Conservation (phyloP, 2,888 invertebrate species). For the Hydriomena furcata region DNA sequence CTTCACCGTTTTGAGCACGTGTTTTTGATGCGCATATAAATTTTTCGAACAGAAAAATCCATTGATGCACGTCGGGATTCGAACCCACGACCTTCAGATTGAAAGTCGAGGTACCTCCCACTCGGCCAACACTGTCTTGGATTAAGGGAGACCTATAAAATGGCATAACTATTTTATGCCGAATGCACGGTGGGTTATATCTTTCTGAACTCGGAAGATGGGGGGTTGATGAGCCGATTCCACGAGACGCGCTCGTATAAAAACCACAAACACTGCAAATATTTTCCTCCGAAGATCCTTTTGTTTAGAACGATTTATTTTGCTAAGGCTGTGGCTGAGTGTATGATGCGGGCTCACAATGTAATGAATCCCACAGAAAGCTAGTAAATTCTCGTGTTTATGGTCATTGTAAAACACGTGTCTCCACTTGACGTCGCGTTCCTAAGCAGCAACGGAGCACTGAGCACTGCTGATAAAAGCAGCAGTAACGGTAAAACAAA, state of each 20-base stretch:
- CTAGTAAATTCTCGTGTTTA: slow-evolving; percentile 45
- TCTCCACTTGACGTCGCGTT: slow-evolving; percentile 18
- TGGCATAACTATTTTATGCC: slow-evolving; percentile 25
- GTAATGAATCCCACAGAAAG: slow-evolving; percentile 43
- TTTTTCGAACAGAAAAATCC: too few relatives aligned
- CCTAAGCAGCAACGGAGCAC: slow-evolving; percentile 10
- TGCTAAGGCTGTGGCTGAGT: slow-evolving; percentile 44
- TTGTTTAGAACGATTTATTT: slow-evolving; percentile 64
- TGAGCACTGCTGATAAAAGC: slow-evolving; percentile 13
- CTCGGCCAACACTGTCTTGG: too few relatives aligned
- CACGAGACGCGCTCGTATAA: slow-evolving; percentile 49
- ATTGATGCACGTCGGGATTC: too few relatives aligned
- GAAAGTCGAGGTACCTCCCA: too few relatives aligned
- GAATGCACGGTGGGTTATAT: slow-evolving; percentile 37
- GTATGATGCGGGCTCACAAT: slow-evolving; percentile 57
- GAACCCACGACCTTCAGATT: too few relatives aligned
- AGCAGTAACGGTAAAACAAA: slow-evolving; percentile 48
- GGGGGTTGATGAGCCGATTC: slow-evolving; percentile 56
- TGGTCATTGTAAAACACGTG: slow-evolving; percentile 40
- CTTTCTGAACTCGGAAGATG: slow-evolving; percentile 38
- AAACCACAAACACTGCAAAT: slow-evolving; percentile 66
- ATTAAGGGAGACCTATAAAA: slow-evolving; percentile 17
- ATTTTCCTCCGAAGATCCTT: slow-evolving; percentile 52
- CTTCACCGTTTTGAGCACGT: too few relatives aligned
- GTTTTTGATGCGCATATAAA: too few relatives aligned